Conservation (phyloP, 2,888 invertebrate species). For the Mamestra brassicae region DNA sequence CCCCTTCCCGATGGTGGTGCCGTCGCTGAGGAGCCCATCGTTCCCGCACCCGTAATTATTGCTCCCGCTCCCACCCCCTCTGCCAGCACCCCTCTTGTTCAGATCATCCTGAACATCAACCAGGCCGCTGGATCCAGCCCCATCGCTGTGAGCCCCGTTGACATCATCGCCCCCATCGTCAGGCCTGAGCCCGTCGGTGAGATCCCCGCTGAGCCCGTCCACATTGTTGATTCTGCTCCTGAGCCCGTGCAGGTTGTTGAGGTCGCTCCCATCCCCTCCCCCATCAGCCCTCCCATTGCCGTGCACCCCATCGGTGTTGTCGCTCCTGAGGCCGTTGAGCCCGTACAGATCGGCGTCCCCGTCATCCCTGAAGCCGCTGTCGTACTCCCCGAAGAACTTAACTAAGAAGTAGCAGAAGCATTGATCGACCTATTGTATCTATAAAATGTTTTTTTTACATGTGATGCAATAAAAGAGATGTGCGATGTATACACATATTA, state of each 20-base stretch:
- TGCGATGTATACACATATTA: not conserved
- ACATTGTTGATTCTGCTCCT: conserved; percentile 30
- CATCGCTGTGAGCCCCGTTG: conserved; percentile 60
- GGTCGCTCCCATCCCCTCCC: conserved; percentile 24
- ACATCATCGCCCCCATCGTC: conserved; percentile 57
- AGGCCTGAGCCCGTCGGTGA: conserved; percentile 42
- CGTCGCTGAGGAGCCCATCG: too few species aligned
- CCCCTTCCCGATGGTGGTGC: conserved; percentile 31
- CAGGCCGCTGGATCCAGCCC: conserved; percentile 42
- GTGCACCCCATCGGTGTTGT: conserved; percentile 37
- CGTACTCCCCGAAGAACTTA: conserved; percentile 72
- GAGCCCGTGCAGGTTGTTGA: conserved; percentile 36
- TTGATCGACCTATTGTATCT: conserved; percentile 1
- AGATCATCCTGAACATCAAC: conserved; percentile 71
- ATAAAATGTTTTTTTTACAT: conserved; percentile 33
- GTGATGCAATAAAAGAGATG: conserved; percentile 43
- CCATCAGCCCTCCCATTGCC: conserved; percentile 36
- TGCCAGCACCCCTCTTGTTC: conserved; percentile 64
- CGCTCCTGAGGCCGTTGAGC: conserved; percentile 37
- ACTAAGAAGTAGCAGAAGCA: conserved; percentile 62
- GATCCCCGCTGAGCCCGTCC: conserved; percentile 17
- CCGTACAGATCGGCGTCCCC: conserved; percentile 48
- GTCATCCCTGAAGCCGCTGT: conserved; percentile 63
- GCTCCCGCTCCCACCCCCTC: conserved; percentile 38
- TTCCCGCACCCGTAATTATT: conserved; percentile 15